These are phyloP conservation scores for Trichonephila clavata DNA, from an alignment of 1,140 invertebrate species.

Conservation along the genomic window DNA sequence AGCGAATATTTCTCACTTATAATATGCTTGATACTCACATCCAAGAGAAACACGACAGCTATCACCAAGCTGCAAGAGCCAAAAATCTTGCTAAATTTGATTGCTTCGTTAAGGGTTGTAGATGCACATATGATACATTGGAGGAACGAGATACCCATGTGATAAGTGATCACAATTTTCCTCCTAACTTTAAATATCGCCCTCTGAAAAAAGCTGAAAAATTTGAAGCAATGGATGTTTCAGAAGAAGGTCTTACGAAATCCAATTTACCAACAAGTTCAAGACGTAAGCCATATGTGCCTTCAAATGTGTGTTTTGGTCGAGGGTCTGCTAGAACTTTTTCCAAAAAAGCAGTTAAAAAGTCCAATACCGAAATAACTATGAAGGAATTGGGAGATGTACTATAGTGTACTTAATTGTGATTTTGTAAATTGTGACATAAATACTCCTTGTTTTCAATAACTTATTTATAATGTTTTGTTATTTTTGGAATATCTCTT, in stretches of 20 bases:
- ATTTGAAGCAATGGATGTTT: constrained; percentile 49
- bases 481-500: too few species aligned
- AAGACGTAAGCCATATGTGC: constrained; percentile 34
- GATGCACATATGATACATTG: not conserved
- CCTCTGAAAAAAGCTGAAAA: not conserved
- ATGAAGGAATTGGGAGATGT: constrained; percentile 72
- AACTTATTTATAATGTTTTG: too few species aligned
- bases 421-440: not conserved
- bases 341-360: constrained; percentile 8
- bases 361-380: constrained; percentile 15
- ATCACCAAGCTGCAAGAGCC: constrained; percentile 26
- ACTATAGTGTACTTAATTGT: not conserved
- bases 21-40: constrained; percentile 63
- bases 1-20: constrained; percentile 41
- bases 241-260: not conserved
- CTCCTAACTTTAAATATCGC: constrained; percentile 57
- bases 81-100: constrained; percentile 32
- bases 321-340: constrained; percentile 56
- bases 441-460: too few species aligned
- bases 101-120: constrained; percentile 64
- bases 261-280: not conserved
- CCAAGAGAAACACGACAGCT: constrained; percentile 60
- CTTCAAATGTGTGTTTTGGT: constrained; percentile 65
- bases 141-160: constrained; percentile 44
- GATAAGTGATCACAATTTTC: constrained; percentile 60